Evolutionary conservation across 2,888 invertebrate species (phyloP), one percentile per base, ranked within the genome.

Genomic region (Hylaea fasciaria): DNA sequence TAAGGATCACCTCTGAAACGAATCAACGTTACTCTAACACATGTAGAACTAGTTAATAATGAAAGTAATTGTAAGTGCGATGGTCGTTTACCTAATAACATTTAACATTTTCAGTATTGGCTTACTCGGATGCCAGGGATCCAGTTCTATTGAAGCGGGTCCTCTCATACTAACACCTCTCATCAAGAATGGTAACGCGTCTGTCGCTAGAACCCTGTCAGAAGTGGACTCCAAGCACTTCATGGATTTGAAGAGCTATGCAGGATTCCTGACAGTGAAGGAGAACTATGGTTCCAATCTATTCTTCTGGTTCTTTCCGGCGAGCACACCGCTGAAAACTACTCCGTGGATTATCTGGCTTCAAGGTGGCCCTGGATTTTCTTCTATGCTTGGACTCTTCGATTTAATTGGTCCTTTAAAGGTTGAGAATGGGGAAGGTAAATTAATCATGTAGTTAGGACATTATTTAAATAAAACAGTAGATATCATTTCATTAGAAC

Each of bases 301-400:
- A 74, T 97, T 96, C 86, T 96, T 96, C 83, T 96, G 96, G 96
- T 96, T 94, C 78, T 96, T 96, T 72, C 96, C 96, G 0, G 70
- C 71, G 12, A 76, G 84, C 55, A 80, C 80, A 0, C 55, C 59
- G 0, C 29, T 76, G 13, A 66, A 59, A 8, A 66, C 68, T 11
- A 79, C 78, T 0, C 97, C 97, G 0, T 86, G 97, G 66, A 91
- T 96, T 16, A 94, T 97, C 66, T 97, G 97, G 97, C 85, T 97
- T 10, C 95, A 97, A 93, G 97, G 97, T 16, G 97, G 97, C 0
- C 97, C 97, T 0, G 97, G 93, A 4, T 93, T 93, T 0, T 94
- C 95, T 0, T 94, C 95, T 22, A 39, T 86, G 57, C 61, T 71
- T 29, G 86, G 83, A 8, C 64, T 83, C 0, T 86, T 86, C 57